Evolutionary conservation across 2,797 vertebrate species (phyloP), one percentile per base, ranked within the genome.

Genomic region (Philypnodon macrostomus): DNA sequence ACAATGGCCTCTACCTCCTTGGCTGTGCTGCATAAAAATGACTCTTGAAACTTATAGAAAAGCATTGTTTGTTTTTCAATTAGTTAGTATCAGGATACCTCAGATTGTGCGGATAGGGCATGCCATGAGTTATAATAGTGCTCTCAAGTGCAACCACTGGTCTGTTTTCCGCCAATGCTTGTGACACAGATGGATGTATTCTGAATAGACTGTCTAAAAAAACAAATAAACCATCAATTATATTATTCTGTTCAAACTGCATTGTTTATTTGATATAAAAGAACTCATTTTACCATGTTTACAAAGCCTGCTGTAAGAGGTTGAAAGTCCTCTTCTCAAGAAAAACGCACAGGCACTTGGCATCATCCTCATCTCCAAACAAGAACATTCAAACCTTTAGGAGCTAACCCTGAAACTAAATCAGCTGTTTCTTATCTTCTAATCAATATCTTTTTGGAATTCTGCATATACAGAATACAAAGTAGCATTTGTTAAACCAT

Each of bases 41-140:
- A 2, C 19, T 41, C 12, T n/a, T 7, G 2, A 1, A 8, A 18
- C 3, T 47, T n/a, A 16, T 15, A 42, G 10, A 53, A 41, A 2
- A 27, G 4, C 9, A 40, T 2, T 26, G 21, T 13, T 40, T 40
- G 7, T 4, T 14, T 38, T 31, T 4, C 15, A 3, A 21, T 29
- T 5, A 14, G 3, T 17, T 11, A 29, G 12, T 15, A 19, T 34
- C 7, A 1, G 2, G 46, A 4, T 66, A 96, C 94, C 91, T 95
- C 62, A 95, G 63, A 78, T 95, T 97, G 41, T 91, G 83, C 48
- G 94, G 94, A 67, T 93, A 94, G 10, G 92, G 90, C 93, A 97
- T 94, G 74, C 94, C 94, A 5, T 95, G 94, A 10, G 94, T 95
- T 67, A 97, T 89, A 42, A 97, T 94, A 1, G 93, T 93, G 70